Evolutionary conservation across 2,888 invertebrate species (phyloP), one percentile per base, ranked within the genome.

Genomic region (Hydrotaea cyrtoneurina): DNA sequence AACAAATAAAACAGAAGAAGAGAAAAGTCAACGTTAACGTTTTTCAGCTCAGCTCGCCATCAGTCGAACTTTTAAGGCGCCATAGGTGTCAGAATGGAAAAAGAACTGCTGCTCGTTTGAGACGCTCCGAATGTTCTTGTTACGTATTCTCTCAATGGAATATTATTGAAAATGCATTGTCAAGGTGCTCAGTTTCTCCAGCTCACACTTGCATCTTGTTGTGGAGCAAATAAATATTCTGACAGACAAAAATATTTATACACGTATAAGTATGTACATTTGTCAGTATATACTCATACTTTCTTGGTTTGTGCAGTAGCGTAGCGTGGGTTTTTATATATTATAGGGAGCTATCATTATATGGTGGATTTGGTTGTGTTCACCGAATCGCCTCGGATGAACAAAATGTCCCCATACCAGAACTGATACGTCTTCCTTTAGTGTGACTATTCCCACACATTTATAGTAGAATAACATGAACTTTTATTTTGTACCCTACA

Each of bases 61-160:
- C 31, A 13, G 19, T 2, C 15, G 23, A 46, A 74, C 15, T 74
- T 74, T 8, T n/a, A 62, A 59, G 74, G 74, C 74, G 74, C 74
- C 74, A 62, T 46, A 74, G 17, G 59, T 74, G 74, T 62, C 74
- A 23, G 43, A 59, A 74, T 21, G 15, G 21, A 17, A 62, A 59
- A 13, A 71, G n/a, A 11, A 23, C 15, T n/a, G 50, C 4, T 50
- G n/a, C n/a, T 50, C 5, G n/a, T n/a, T n/a, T n/a, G 50, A 50
- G 50, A 50, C 50, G 7, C 31, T 71, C 2, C 5, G 31, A 31
- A 71, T 55, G 46, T 62, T 74, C 23, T 23, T 23, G 17, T 59
- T 39, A 10, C 21, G 57, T 15, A 23, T 23, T 8, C 15, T 46
- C 43, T 23, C n/a, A 17, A 26, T 15, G 39, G 11, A 72, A 73